Percentiles rank a stretch among this genome's conserved stretches.
These are phyloP conservation scores for Vanessa atalanta DNA, from an alignment of 1,140 invertebrate species.

Conservation along the genomic window DNA sequence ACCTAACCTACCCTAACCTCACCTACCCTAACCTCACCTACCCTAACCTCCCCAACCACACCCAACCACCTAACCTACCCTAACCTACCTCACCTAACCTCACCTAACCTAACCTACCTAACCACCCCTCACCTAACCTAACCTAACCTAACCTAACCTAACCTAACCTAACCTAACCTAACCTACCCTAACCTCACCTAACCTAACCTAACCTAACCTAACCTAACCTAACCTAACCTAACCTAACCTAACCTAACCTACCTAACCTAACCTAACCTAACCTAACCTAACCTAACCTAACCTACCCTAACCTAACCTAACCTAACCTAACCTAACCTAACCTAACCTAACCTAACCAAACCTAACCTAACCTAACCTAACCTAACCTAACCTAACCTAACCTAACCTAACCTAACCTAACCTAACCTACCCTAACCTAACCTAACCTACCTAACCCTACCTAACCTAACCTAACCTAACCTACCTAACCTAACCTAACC, in stretches of 20 bases:
- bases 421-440: too few species aligned
- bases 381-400: too few species aligned
- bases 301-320: conserved; percentile 18
- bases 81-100: conserved; percentile 23
- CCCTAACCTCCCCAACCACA: background rate
- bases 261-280: conserved; percentile 24
- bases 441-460: too few species aligned
- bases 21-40: conserved; percentile 7
- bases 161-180: conserved; percentile 24
- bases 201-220: conserved; percentile 24
- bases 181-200: conserved; percentile 21
- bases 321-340: conserved; percentile 19
- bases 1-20: conserved; percentile 4
- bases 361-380: too few species aligned
- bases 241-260: conserved; percentile 23
- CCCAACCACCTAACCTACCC: conserved; percentile 4
- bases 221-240: conserved; percentile 24
- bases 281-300: conserved; percentile 20
- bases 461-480: too few species aligned
- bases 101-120: conserved; percentile 22
- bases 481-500: too few species aligned
- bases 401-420: too few species aligned
- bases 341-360: too few species aligned
- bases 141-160: conserved; percentile 23
- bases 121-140: conserved; percentile 18